Evolutionary conservation across 2,888 invertebrate genomes (phyloP), one percentile per base, ranked within the genome.

Genomic region (Plutella xylostella): DNA sequence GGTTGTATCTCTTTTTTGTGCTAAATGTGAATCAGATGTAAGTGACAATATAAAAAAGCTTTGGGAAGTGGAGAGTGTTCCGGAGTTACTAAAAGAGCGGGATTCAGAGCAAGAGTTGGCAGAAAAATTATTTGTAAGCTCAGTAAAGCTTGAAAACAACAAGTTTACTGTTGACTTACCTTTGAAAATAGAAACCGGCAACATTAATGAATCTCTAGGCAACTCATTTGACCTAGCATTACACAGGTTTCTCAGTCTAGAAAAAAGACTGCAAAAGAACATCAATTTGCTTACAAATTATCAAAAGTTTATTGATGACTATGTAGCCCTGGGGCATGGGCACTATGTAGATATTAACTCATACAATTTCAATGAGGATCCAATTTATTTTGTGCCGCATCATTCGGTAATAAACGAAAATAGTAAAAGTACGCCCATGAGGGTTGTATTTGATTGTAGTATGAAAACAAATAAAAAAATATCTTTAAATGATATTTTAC

Each of bases 251-350:
- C 21, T 14, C 5, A 20, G 12, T 20, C 21, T 20, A 20, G 37
- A 38, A 20, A 38, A 19, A 12, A 38, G 21, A 38, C 48, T 53
- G 1, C 46, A 48, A 1, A 46, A 38, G 30, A 15, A 55, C 37
- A n/a, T 22, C 9, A n/a, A 19, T 21, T 21, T 49, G 3, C 40
- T 43, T 20, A 14, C 14, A 17, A 19, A 44, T 14, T 50, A 52
- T 38, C 7, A 42, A 18, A 43, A 48, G 2, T 43, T 49, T 21
- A 47, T 51, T 12, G 17, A 48, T 28, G 43, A 51, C n/a, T 47
- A 46, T 46, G n/a, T 47, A 4, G 37, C 40, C 0, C 35, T 46
- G 4, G 43, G 38, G 11, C 51, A 51, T 41, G 51, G 31, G 9
- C 43, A 45, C 4, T 45, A 33, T 31, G 15, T 45, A 12, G 33